Conservation (phyloP, 2,797 vertebrate genomes). For the Chromis chromis region DNA sequence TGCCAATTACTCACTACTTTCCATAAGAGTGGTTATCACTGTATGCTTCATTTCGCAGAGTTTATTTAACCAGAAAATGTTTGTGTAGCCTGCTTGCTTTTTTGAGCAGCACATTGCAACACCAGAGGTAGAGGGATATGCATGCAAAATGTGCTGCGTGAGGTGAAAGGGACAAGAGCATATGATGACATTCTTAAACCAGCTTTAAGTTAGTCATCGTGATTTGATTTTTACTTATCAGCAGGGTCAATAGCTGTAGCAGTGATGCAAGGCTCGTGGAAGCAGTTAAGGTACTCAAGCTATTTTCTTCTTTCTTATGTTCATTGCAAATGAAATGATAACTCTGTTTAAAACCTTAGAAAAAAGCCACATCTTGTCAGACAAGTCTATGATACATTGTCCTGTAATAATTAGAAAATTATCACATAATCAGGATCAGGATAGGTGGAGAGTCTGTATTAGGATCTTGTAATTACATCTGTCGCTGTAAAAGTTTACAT, state of each 20-base stretch:
- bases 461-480: too few species aligned
- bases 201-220: background rate
- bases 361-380: too few species aligned
- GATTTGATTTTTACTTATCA: slow-evolving; percentile 1
- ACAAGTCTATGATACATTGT: too few species aligned
- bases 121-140: slow-evolving; percentile 5
- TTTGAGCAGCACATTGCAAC: slow-evolving; percentile 5
- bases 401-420: too few species aligned
- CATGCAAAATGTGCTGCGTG: background rate
- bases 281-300: slow-evolving; percentile 11
- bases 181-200: background rate
- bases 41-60: slow-evolving; percentile 1
- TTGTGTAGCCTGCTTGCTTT: slow-evolving; percentile 3
- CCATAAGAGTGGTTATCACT: background rate
- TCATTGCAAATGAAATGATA: background rate
- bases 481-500: too few species aligned
- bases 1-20: slow-evolving; percentile 11
- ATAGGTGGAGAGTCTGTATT: too few species aligned
- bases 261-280: background rate
- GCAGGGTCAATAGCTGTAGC: slow-evolving; percentile 5
- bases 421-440: too few species aligned
- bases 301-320: background rate
- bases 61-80: slow-evolving; percentile 10
- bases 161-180: slow-evolving; percentile 1
- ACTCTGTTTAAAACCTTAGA: background rate